Conservation (phyloP, 2,888 invertebrate genomes). For the Cybosia mesomella region DNA sequence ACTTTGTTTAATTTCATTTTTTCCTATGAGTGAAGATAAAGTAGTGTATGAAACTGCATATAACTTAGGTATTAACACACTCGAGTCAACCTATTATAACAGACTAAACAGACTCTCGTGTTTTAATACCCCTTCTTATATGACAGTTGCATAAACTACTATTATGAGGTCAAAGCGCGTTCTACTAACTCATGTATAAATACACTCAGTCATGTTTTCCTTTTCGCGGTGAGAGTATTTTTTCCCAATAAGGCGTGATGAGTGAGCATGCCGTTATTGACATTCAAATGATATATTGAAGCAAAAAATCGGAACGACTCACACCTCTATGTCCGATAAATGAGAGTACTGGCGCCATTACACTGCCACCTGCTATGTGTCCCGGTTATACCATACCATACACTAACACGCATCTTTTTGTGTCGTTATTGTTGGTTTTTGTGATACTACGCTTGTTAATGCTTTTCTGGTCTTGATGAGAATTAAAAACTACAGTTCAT, state of each 20-base stretch:
- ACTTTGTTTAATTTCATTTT: too few relatives aligned
- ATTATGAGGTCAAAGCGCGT: constrained; percentile 72
- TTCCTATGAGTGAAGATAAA: too few relatives aligned
- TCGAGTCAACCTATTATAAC: too few relatives aligned
- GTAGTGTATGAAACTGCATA: too few relatives aligned
- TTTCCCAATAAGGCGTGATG: constrained; percentile 72
- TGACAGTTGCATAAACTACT: too few relatives aligned
- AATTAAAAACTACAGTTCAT: constrained; percentile 2
- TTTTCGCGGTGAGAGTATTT: constrained; percentile 76
- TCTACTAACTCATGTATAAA: constrained; percentile 64
- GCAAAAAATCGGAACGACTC: constrained; percentile 75
- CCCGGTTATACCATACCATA: constrained; percentile 59
- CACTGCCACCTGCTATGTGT: constrained; percentile 68
- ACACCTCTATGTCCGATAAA: constrained; percentile 69
- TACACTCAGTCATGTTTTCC: constrained; percentile 70
- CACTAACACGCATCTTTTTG: constrained; percentile 58
- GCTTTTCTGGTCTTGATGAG: constrained; percentile 53
- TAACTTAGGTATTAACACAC: too few relatives aligned
- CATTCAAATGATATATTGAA: constrained; percentile 74
- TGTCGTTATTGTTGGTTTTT: constrained; percentile 71
- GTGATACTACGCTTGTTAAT: constrained; percentile 58
- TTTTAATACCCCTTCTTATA: too few relatives aligned
- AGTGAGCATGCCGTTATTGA: constrained; percentile 75
- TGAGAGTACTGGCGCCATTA: constrained; percentile 71
- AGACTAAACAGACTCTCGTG: too few relatives aligned